phyloP scores from a whole-genome alignment of 2,888 invertebrate genomes.

The Catocala sponsa region DNA sequence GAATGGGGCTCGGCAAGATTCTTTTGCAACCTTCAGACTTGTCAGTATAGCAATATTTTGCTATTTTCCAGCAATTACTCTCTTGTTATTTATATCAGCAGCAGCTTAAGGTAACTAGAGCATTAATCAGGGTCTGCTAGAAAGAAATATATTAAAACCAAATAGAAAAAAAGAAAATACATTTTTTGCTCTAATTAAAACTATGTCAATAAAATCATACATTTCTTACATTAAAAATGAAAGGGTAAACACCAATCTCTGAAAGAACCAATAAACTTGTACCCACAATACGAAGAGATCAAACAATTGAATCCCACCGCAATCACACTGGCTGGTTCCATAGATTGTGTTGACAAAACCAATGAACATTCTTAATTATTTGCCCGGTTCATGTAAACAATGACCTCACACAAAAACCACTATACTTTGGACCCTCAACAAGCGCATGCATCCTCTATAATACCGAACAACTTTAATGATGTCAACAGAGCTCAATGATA shows the following conservation, averaged over 20 bases:
- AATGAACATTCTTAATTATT: constrained; percentile 87
- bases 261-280: constrained; percentile 67
- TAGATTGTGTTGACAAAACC: constrained; percentile 84
- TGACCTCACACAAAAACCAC: constrained; percentile 70
- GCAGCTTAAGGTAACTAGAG: too few relatives aligned
- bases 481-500: constrained; percentile 48
- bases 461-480: constrained; percentile 16
- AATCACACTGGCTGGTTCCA: constrained; percentile 65
- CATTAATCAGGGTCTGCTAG: too few relatives aligned
- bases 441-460: constrained; percentile 25
- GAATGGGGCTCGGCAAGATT: too few relatives aligned
- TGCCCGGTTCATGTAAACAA: constrained; percentile 82
- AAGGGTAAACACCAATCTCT: constrained; percentile 51
- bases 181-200: too few relatives aligned
- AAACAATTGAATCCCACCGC: constrained; percentile 76
- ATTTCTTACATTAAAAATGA: constrained; percentile 37
- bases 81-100: too few relatives aligned
- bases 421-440: constrained; percentile 54
- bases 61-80: too few relatives aligned
- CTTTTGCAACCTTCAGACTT: too few relatives aligned
- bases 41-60: too few relatives aligned
- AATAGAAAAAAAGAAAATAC: too few relatives aligned
- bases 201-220: constrained; percentile 2
- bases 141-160: too few relatives aligned
- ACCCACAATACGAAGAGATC: constrained; percentile 64